Evolutionary conservation across 2,797 vertebrate genomes (phyloP).

Genomic region (Danio albolineatus): DNA sequence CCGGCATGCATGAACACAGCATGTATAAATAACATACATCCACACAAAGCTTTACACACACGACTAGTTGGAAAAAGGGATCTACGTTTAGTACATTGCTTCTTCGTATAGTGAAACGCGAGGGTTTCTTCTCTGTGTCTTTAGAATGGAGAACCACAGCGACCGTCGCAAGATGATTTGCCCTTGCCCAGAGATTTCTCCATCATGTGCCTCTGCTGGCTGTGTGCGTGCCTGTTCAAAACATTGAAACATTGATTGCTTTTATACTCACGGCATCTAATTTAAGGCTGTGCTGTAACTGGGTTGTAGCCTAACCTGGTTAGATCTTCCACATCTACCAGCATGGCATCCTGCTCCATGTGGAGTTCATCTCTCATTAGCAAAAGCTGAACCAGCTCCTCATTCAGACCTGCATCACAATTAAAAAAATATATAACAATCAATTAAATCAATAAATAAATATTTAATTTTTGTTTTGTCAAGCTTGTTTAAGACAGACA

Average conservation of each 20-base stretch:
- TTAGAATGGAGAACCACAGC: constrained; percentile 47
- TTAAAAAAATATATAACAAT: too few relatives aligned
- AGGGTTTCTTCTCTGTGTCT: background rate
- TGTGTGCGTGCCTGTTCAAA: constrained; percentile 88
- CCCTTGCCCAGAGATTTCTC: constrained; percentile 91
- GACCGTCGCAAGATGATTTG: constrained; percentile 59
- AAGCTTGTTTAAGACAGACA: too few relatives aligned
- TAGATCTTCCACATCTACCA: constrained; percentile 96
- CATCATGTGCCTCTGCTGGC: constrained; percentile 91
- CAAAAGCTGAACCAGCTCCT: constrained; percentile 94
- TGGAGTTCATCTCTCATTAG: constrained; percentile 94
- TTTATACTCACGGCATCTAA: background rate
- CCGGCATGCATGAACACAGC: constrained; percentile 55
- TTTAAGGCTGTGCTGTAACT: background rate
- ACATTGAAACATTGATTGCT: background rate
- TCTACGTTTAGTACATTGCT: constrained; percentile 5
- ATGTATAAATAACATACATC: constrained; percentile 54
- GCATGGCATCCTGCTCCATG: constrained; percentile 96
- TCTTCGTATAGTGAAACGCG: constrained; percentile 27
- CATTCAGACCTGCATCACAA: constrained; percentile 85
- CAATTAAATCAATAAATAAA: too few relatives aligned
- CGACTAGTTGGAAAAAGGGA: constrained; percentile 33
- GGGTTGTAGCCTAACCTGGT: constrained; percentile 82
- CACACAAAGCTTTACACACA: constrained; percentile 53
- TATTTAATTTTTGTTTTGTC: too few relatives aligned